These are phyloP conservation scores for Stenurella melanura DNA, from an alignment of 2,888 invertebrate genomes.

Conservation along the genomic window DNA sequence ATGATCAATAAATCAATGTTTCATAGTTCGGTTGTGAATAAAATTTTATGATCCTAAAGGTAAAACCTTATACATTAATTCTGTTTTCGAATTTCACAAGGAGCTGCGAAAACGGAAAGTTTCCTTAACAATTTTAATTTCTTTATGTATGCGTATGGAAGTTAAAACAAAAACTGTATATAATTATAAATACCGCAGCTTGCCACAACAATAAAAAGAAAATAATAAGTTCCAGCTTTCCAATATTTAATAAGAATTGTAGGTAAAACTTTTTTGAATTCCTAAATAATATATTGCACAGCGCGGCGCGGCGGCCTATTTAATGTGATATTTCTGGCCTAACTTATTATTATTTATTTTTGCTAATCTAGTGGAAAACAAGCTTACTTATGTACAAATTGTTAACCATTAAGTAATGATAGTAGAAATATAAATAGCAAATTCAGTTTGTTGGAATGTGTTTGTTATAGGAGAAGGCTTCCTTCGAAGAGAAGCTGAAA, in stretches of 20 bases:
- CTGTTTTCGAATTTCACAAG: background rate
- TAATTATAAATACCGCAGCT: background rate
- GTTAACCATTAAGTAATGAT: no score
- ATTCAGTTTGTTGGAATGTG: no score
- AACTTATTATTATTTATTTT: no score
- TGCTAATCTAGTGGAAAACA: no score
- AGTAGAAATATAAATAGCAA: no score
- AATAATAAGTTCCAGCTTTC: background rate
- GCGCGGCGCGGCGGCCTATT: background rate
- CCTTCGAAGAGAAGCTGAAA: no score
- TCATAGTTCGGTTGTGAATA: background rate
- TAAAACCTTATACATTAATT: background rate
- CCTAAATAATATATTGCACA: background rate
- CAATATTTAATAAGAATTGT: conserved; percentile 1
- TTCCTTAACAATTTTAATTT: background rate
- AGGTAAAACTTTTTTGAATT: background rate
- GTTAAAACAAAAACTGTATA: background rate
- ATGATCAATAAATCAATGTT: background rate
- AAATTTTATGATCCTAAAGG: background rate
- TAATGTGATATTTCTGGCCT: no score
- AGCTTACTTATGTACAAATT: no score
- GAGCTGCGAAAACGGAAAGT: background rate
- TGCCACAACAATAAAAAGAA: background rate
- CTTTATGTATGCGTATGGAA: background rate
- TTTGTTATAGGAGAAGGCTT: no score